Base-by-base conservation (phyloP, 2,113 vertebrate genomes). In the Nibea coibor region DNA sequence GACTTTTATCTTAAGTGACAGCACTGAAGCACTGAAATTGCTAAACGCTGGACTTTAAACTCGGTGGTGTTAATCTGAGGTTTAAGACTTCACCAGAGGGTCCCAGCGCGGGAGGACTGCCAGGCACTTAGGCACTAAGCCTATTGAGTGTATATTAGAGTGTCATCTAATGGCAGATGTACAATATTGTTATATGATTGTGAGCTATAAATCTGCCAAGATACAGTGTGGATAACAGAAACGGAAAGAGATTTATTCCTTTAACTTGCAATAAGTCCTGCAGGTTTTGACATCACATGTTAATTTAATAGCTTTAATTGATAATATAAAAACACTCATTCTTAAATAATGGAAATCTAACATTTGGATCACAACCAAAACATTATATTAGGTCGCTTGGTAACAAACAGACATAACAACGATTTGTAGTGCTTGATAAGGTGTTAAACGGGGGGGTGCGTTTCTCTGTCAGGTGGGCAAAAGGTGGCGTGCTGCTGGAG, bases 401-500 rank as follows among this genome's bases (percentile, higher is more conserved):
- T 61, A 67, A 62, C 72, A 75, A 45, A 45, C 11, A 17, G 24
- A 69, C 56, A n/a, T 48, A 14, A 31, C 51, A 58, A 10, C 57
- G 66, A 81, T 72, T 75, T 84, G 47, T 10, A 8, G 51, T 0
- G 35, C 28, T 47, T 48, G 1, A 3, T 22, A 48, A 57, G 2
- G 1, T 45, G 45, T 81, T 64, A 26, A 75, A 66, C 7, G 48
- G 51, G 6, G 6, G 70, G 35, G 28, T 24, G 57, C 84, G 43
- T 81, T 68, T 79, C 54, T 69, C 20, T 65, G 3, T 31, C 85
- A 98, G 97, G 87, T 98, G 97, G 97, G 97, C 97, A 43, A 98
- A 98, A 68, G 97, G 97, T 0, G 97, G 97, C 1, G 94, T 96
- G 67, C 76, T 97, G 64, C 96, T 98, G 50, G 97, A 97, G 79